These are phyloP conservation scores for Meloe dianella DNA, from an alignment of 2,888 invertebrate genomes.

Conservation along the genomic window DNA sequence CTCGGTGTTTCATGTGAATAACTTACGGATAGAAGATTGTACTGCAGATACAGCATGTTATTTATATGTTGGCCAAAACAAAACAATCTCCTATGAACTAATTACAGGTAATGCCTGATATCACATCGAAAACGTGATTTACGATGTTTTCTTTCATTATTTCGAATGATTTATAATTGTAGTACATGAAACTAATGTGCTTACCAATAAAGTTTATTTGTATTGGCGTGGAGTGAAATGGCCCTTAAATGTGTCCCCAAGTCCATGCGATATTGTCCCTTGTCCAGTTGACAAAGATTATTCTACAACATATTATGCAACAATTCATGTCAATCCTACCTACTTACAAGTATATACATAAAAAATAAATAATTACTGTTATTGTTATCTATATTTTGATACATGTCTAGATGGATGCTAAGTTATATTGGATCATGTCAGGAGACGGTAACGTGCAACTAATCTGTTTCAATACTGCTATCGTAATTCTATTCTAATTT, in stretches of 20 bases:
- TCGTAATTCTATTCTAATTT: conserved; percentile 1
- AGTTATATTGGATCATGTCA: conserved; percentile 10
- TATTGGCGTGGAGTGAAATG: conserved; percentile 12
- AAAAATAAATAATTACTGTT: neutral
- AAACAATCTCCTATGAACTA: conserved; percentile 3
- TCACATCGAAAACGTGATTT: too few species aligned
- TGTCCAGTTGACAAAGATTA: neutral
- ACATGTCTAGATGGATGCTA: neutral
- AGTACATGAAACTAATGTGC: neutral
- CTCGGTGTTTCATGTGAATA: conserved; percentile 4
- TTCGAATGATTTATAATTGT: neutral
- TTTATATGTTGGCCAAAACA: neutral
- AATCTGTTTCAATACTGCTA: neutral
- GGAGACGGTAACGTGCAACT: neutral
- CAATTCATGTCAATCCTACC: neutral
- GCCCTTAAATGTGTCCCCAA: neutral
- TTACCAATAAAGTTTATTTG: neutral
- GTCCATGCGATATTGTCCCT: conserved; percentile 9
- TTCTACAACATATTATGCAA: conserved; percentile 4
- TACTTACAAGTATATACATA: conserved; percentile 10
- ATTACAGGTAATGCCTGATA: conserved; percentile 6
- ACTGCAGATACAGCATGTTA: neutral
- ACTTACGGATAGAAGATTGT: neutral
- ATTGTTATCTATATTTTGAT: neutral
- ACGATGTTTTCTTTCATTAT: too few species aligned